Evolutionary conservation across 2,113 vertebrate species (phyloP), one percentile per base, ranked within the genome.

Genomic region (Xerus inauris): DNA sequence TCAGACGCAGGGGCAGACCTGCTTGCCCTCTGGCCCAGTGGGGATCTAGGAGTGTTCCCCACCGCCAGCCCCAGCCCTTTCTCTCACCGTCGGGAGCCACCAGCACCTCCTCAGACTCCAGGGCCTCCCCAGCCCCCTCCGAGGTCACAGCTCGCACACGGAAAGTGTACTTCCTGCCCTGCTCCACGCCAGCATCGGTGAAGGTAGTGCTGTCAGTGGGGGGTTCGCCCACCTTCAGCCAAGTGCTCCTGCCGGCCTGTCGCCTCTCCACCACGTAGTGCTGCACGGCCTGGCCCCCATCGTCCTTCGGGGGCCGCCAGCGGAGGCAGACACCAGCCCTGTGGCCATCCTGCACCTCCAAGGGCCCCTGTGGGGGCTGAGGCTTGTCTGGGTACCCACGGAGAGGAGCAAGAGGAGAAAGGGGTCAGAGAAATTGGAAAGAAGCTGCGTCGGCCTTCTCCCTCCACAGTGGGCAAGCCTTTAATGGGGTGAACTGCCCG

Each of bases 81-180:
- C 30, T 97, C 97, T 99, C 94, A 99, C 99, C 99, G 97, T 99
- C 98, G 67, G 98, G 94, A 19, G 98, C 98, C 93, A 99, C 98
- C 97, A 99, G 98, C 95, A 99, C 98, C 94, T 99, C 99, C 11
- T 98, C 97, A 0, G 99, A 99, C 93, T 99, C 98, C 98, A 99
- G 97, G 0, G 98, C 51, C 0, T 99, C 98, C 0, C 99, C 98
- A 0, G 96, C 67, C 22, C 99, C 99, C 97, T 99, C 99, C 0
- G 98, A 97, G 40, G 98, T 99, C 97, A 99, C 96, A 0, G 99
- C 99, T 30, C 97, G 98, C 97, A 99, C 98, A 8, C 98, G 98
- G 98, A 99, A 99, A 97, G 98, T 97, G 95, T 99, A 99, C 97
- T 98, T 99, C 94, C 85, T 98, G 86, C 99, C 99, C 91, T 97